Base-by-base conservation (phyloP, 1,140 invertebrate genomes). In the Dreissena polymorpha region DNA sequence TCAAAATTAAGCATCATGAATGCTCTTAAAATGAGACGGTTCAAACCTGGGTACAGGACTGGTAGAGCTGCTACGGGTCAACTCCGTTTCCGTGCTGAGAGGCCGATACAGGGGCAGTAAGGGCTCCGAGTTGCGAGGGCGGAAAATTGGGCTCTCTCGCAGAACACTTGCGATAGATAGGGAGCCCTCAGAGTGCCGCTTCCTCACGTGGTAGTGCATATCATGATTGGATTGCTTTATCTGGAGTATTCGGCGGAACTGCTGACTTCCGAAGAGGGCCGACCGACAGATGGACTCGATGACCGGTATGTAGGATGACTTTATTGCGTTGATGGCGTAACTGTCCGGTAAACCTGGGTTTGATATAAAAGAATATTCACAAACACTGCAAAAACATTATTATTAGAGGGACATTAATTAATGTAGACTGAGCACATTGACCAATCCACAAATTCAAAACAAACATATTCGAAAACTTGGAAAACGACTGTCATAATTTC, bases 251-350 rank as follows among this genome's bases (percentile, higher is more conserved):
- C 50, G 60, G 49, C 55, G 64, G 64, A 77, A 68, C 55, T 74
- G 72, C 71, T 84, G 79, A 65, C 77, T 84, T 14, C 69, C 69
- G 68, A 72, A 73, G 64, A 86, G 14, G 0, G 87, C 89, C 53
- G 88, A 87, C 10, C 85, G 84, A 72, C 90, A 91, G 21, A 90
- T 85, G n/a, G 80, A 85, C 29, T 91, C 89, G 13, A 91, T 88
- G 5, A 89, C 72, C 10, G 89, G 90, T 74, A 91, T 88, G 83
- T 89, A 91, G 0, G 89, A 86, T 39, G 88, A 84, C 29, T 88
- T 88, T 14, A 91, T 91, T 14, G 90, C 87, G 79, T 89, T 88
- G 80, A 89, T 91, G 60, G 90, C 90, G 68, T 89, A 91, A 81
- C 86, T 91, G 69, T 91, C 90, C 53, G 81, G 86, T 25, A 91